Evolutionary conservation across 1,140 invertebrate species (phyloP), one percentile per base, ranked within the genome.

Genomic region (Harlomillsia oculata): DNA sequence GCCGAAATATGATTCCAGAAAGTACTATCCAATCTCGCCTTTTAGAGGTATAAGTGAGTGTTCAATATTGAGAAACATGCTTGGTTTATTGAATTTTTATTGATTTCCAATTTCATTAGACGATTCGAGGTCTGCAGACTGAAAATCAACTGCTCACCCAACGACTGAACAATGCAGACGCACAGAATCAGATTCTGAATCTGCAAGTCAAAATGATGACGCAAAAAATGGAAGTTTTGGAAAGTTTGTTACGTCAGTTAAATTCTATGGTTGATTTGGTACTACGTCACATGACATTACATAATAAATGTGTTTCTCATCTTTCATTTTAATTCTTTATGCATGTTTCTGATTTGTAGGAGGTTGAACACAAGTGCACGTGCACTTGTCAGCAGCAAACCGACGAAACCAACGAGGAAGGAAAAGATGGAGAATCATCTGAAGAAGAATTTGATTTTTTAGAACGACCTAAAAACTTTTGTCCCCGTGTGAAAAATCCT

Each of bases 211-310:
- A 52, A 26, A 43, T 43, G 13, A 51, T 58, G 50, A 52, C 37
- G 48, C 45, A 50, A 25, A 44, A 50, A 28, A 52, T 58, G 48
- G 46, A 34, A 23, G 45, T 41, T 30, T 28, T 58, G 28, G 56
- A 58, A 37, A 34, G 16, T 18, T 43, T 58, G 32, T 20, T 58
- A 23, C 6, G 41, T n/a, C 39, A 40, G 4, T 21, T 58, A 11
- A 45, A 52, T n/a, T 39, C 48, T 37, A n/a, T 37, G 4, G 8
- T 25, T 0, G 32, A 50, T 16, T 23, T 34, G 23, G 20, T 36
- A 37, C n/a, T n/a, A n/a, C n/a, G n/a, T n/a, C n/a, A n/a, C n/a
- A n/a, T n/a, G 23, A 39, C 0, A 25, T 16, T 39, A 50, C 23
- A 50, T n/a, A 36, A 50, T 25, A 50, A 16, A 5, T 11, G 25